Base-by-base conservation (phyloP, 2,797 vertebrate species). In the Brachyalestes nurse region DNA sequence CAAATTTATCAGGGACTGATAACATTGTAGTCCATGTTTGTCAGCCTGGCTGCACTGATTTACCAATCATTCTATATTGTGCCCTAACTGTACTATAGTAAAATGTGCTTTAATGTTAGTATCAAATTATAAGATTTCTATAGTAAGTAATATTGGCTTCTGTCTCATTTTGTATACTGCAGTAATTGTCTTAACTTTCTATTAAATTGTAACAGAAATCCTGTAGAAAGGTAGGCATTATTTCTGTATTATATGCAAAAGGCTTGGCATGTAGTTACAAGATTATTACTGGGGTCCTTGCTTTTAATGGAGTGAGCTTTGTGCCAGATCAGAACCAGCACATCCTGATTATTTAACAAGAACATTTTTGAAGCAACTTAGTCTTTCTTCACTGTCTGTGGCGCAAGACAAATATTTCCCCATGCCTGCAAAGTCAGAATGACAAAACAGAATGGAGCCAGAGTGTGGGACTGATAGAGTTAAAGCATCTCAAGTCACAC, bases 371-470 rank as follows among this genome's bases (percentile, higher is more conserved):
- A 74, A 21, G 61, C 70, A 67, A 73, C 72, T 57, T 16, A 25
- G 75, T 77, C 53, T 78, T 78, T 74, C 62, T 76, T 73, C 67
- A 38, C 19, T 38, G 16, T 73, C 25, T 81, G 19, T 81, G 65
- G 13, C 9, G 80, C 23, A 77, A 82, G 19, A 17, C 70, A 69
- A 78, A 76, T 40, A 60, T 78, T 78, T 64, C 72, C 23, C 69
- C 62, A 82, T 69, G 13, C n/a, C 23, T 38, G 87, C 90, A 88
- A 86, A 89, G 78, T 94, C 92, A 93, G 83, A 75, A 89, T 94
- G 93, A 94, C 92, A 81, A 73, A 88, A 90, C 93, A 92, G 53
- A 93, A 92, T 75, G 79, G 38, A 69, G 80, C 42, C 47, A 57
- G 9, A 53, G 49, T 17, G 9, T 70, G 23, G n/a, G 1, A n/a